Evolutionary conservation across 2,888 invertebrate genomes (phyloP), one percentile per base, ranked within the genome.

Genomic region (Nomada ferruginata): DNA sequence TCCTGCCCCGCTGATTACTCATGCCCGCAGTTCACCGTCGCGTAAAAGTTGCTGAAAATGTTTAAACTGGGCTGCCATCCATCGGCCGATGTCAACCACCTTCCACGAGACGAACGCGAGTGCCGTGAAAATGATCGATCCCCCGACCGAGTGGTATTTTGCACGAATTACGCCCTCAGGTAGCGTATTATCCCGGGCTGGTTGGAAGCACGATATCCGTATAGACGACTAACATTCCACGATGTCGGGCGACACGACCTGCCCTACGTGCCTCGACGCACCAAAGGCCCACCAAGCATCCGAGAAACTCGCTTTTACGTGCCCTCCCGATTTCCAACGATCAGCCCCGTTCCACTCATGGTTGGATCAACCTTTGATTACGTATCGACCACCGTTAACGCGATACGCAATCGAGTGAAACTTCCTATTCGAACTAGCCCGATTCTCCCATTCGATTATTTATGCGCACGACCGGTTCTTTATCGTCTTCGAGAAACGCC

Each of bases 231-330:
- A 53, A 69, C 84, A 87, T 89, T 85, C 85, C 87, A 68, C 52
- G 79, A 82, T 85, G 71, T 76, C 77, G 47, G 36, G 72, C 82
- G 84, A 72, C 80, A 76, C 78, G 86, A 78, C 76, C 82, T 82
- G 82, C 76, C 78, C 83, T 79, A 78, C 85, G 79, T 74, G 74
- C 74, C 74, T n/a, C 44, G 20, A 53, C 26, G n/a, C 64, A 10
- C 2, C 50, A 36, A 47, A 52, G 79, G 78, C 72, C 76, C 79
- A 79, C 26, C 80, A 80, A 69, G 78, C 83, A 77, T 86, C 82
- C 84, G 82, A 69, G 85, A 86, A 85, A 87, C 79, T 82, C 80
- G 84, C 69, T 83, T 88, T 89, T 86, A 85, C 89, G 86, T 89
- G 83, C 79, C 76, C 65, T 2, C 57, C n/a, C 59, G 74, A 78